Conservation (phyloP, 2,888 invertebrate genomes). For the Tipula lateralis region DNA sequence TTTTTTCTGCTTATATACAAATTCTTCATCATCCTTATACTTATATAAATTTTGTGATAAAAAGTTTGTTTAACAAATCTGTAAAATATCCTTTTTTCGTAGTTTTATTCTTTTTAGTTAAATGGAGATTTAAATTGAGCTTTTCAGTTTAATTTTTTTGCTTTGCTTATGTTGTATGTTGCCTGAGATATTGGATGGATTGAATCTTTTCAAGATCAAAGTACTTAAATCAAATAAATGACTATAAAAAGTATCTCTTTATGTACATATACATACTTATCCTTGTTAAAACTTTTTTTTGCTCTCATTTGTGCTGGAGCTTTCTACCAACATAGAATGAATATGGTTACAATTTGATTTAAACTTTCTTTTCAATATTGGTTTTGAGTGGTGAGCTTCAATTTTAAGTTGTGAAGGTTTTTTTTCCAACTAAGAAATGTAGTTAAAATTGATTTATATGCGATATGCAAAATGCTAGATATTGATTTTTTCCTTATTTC, state of each 20-base stretch:
- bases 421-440: not conserved
- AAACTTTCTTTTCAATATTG: not conserved
- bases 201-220: slow-evolving; percentile 13
- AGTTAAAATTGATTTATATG: not conserved
- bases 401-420: not conserved
- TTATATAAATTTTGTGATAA: not conserved
- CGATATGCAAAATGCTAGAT: not conserved
- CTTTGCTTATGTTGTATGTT: not conserved
- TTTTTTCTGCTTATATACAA: not conserved
- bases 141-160: not conserved
- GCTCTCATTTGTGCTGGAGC: not conserved
- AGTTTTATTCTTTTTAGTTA: not conserved
- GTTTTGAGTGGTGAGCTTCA: not conserved
- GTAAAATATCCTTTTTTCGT: not conserved
- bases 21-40: not conserved
- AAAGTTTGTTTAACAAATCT: not conserved
- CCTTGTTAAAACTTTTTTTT: not conserved
- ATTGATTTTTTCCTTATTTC: not conserved
- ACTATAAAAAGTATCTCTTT: not conserved
- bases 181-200: not conserved
- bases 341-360: not conserved
- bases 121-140: not conserved
- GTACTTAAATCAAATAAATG: not conserved
- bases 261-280: not conserved
- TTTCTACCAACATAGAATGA: not conserved